phyloP scores from a whole-genome alignment of 2,113 vertebrate species.

The Oenanthe melanoleuca region DNA sequence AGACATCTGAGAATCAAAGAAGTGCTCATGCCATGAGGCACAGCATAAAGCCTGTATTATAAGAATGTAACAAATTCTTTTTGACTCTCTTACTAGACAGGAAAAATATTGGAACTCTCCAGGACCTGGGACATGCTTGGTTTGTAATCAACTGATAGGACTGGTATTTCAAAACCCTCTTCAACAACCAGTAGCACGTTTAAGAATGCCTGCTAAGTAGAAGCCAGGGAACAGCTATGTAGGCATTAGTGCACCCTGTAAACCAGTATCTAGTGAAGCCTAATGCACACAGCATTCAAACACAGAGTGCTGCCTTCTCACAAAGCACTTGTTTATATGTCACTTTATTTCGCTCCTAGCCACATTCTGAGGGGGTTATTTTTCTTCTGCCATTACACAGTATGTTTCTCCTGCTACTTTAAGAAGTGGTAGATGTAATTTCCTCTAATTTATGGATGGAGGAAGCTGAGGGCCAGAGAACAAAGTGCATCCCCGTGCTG shows the following conservation, averaged over 20 bases:
- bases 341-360: not conserved
- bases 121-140: not conserved
- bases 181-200: not conserved
- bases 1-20: not conserved
- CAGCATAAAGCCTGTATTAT: not conserved
- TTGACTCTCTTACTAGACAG: not conserved
- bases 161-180: not conserved
- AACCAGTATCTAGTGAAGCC: not conserved
- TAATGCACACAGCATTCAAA: fast-evolving
- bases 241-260: not conserved
- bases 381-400: not conserved
- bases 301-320: not conserved
- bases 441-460: constrained; percentile 23
- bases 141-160: not conserved
- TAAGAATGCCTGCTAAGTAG: not conserved
- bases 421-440: constrained; percentile 24
- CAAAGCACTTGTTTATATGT: not conserved
- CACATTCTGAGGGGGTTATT: not conserved
- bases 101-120: not conserved
- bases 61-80: not conserved
- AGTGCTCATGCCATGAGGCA: not conserved
- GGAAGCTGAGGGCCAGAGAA: constrained; percentile 34
- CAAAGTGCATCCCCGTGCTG: not conserved
- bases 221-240: not conserved
- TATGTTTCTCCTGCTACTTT: not conserved